phyloP scores from a whole-genome alignment of 2,797 vertebrate genomes.

The Monodelphis domestica region DNA sequence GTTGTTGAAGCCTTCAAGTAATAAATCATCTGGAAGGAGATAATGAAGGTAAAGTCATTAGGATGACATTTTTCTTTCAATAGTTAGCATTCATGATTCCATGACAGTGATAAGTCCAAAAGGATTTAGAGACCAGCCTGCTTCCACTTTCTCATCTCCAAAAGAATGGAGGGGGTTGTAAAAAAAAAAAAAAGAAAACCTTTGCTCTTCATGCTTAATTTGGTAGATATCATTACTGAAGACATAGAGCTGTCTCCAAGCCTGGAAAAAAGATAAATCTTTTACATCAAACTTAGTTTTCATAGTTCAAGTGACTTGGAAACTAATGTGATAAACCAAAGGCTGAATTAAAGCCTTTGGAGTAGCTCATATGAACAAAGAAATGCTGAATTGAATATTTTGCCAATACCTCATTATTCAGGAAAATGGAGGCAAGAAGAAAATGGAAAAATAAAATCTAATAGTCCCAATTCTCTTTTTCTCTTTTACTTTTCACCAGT shows the following conservation, averaged over 20 bases:
- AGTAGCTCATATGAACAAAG: conserved; percentile 15
- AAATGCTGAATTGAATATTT: conserved; percentile 37
- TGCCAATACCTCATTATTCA: conserved; percentile 42
- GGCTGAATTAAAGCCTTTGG: not conserved
- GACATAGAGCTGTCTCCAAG: not conserved
- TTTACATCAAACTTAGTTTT: not conserved
- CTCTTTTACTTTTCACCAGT: not conserved
- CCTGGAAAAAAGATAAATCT: not conserved
- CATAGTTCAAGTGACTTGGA: conserved; percentile 52
- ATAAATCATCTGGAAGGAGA: conserved; percentile 90
- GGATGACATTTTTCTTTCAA: not conserved
- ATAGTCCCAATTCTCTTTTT: not conserved
- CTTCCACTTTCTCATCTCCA: not conserved
- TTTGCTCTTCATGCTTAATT: not conserved
- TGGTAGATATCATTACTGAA: not conserved
- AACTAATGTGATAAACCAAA: not conserved
- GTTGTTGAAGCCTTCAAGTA: conserved; percentile 92
- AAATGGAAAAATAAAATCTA: not conserved
- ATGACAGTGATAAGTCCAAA: not conserved
- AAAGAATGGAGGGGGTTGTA: not conserved
- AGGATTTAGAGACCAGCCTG: not conserved
- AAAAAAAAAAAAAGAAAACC: not conserved
- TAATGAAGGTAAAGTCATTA: not conserved
- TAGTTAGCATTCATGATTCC: not conserved
- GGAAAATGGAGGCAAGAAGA: not conserved